Percentiles rank a stretch among this genome's conserved stretches.
These are phyloP conservation scores for Ochropleura leucogaster DNA, from an alignment of 2,888 invertebrate genomes.

Conservation along the genomic window DNA sequence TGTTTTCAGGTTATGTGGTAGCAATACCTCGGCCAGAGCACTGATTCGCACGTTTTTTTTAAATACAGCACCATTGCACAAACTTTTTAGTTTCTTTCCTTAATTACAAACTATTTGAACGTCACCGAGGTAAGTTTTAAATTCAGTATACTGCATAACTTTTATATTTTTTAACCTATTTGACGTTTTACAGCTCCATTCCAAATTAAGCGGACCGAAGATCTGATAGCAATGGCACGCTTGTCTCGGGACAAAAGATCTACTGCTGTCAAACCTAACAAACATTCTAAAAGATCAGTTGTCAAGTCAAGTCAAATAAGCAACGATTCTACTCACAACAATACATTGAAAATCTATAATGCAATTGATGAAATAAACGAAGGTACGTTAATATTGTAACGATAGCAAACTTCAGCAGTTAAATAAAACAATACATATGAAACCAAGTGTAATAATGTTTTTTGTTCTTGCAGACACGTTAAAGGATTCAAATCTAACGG, in stretches of 20 bases:
- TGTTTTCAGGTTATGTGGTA: slow-evolving; percentile 84
- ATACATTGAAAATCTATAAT: slow-evolving; percentile 78
- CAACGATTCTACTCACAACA: slow-evolving; percentile 60
- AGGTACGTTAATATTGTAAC: slow-evolving; percentile 68
- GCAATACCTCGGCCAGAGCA: slow-evolving; percentile 74
- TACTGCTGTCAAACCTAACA: slow-evolving; percentile 50
- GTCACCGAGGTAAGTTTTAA: slow-evolving; percentile 36
- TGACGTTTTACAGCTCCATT: slow-evolving; percentile 58
- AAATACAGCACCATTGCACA: slow-evolving; percentile 65
- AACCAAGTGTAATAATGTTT: neutral
- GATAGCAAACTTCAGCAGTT: neutral
- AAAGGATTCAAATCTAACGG: slow-evolving; percentile 74
- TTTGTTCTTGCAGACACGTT: slow-evolving; percentile 77
- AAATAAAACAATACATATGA: neutral
- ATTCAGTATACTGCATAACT: slow-evolving; percentile 6
- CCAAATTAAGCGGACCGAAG: slow-evolving; percentile 52
- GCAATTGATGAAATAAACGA: slow-evolving; percentile 82
- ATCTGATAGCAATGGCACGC: slow-evolving; percentile 55
- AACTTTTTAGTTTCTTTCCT: slow-evolving; percentile 43
- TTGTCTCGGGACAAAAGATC: slow-evolving; percentile 75
- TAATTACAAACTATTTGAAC: neutral
- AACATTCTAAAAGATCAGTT: slow-evolving; percentile 42
- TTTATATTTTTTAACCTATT: slow-evolving; percentile 14
- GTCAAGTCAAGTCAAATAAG: slow-evolving; percentile 17
- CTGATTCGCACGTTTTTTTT: slow-evolving; percentile 66